Evolutionary conservation across 1,140 invertebrate genomes (phyloP).

Genomic region (Hylaeus volcanicus): DNA sequence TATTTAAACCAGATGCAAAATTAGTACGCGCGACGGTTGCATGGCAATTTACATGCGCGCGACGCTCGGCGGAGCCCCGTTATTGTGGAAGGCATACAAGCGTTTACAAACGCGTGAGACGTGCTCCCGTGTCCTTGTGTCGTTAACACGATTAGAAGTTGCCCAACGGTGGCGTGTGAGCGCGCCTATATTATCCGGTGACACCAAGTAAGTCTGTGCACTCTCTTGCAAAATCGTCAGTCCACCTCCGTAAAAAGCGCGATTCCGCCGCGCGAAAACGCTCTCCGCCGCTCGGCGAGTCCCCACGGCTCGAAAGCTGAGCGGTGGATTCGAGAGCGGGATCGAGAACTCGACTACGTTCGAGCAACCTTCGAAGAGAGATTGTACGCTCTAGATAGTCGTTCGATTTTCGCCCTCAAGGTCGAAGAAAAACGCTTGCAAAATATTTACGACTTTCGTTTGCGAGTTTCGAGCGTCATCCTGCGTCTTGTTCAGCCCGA

Average conservation of each 20-base stretch:
- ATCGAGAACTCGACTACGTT: not conserved
- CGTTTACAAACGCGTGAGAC: conserved; percentile 50
- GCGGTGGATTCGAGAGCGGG: not conserved
- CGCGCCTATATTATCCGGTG: conserved; percentile 60
- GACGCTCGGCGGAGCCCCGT: conserved; percentile 11
- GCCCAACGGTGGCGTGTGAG: conserved; percentile 56
- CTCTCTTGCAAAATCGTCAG: conserved; percentile 59
- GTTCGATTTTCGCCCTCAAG: not conserved
- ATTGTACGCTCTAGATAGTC: not conserved
- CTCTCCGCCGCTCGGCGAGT: not conserved
- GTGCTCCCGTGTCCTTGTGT: conserved; percentile 62
- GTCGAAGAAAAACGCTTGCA: not conserved
- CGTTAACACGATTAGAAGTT: conserved; percentile 68
- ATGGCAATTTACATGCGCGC: conserved; percentile 40
- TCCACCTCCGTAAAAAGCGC: conserved; percentile 65
- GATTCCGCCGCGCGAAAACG: conserved; percentile 40
- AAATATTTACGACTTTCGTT: no score
- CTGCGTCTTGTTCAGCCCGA: no score
- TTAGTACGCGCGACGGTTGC: conserved; percentile 22
- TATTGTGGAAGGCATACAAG: conserved; percentile 35
- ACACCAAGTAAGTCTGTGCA: conserved; percentile 54
- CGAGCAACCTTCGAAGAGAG: conserved; percentile 15
- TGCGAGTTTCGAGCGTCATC: no score
- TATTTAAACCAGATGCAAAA: conserved; percentile 25
- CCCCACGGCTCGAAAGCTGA: not conserved